phyloP scores from a whole-genome alignment of 2,888 invertebrate species.

The Pollenia amentaria region DNA sequence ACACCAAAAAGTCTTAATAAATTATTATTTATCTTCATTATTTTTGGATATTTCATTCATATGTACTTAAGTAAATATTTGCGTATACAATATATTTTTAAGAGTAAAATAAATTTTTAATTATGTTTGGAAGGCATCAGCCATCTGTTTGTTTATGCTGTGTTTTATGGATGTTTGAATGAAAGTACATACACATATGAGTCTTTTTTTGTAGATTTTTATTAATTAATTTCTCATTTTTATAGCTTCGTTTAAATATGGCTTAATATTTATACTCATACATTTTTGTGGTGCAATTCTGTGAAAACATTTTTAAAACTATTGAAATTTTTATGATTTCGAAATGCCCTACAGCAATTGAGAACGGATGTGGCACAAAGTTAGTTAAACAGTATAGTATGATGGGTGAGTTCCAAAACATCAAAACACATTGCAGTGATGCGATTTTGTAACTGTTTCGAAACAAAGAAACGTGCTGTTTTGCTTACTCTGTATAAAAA shows the following conservation, averaged over 20 bases:
- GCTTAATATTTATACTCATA: constrained; percentile 13
- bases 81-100: neutral
- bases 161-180: neutral
- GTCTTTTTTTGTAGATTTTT: constrained; percentile 10
- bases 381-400: too few relatives aligned
- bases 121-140: constrained; percentile 16
- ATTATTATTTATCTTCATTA: constrained; percentile 29
- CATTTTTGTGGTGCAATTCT: neutral
- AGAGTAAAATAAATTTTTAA: constrained; percentile 7
- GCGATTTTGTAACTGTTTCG: too few relatives aligned
- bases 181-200: neutral
- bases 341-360: neutral
- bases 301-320: constrained; percentile 1
- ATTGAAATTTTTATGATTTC: constrained; percentile 2
- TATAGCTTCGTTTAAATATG: constrained; percentile 26
- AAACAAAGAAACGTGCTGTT: too few relatives aligned
- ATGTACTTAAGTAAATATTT: too few relatives aligned
- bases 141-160: neutral
- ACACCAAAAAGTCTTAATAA: constrained; percentile 6
- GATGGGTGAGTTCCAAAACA: too few relatives aligned
- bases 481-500: too few relatives aligned
- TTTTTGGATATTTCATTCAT: neutral
- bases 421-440: too few relatives aligned
- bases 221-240: constrained; percentile 52
- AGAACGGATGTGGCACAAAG: too few relatives aligned